A percentile compares a stretch with the other conserved stretches of the same genome.
Conservation (phyloP, 2,888 invertebrate genomes). For the Saturnia pavonia region DNA sequence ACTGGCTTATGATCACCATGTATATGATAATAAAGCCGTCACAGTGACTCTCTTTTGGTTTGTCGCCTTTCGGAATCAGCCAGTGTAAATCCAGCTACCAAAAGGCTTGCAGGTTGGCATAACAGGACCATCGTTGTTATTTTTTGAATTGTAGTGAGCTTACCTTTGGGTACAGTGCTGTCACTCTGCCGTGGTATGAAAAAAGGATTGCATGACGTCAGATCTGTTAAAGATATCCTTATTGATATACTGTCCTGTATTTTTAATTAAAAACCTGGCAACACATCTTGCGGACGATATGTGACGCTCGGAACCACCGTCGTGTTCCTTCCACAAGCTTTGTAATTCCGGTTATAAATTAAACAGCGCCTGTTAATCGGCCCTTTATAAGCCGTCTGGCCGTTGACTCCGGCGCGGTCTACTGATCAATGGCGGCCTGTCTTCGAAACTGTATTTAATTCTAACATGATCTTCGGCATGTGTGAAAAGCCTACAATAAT, state of each 20-base stretch:
- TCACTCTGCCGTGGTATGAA: too few species aligned
- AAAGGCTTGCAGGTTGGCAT: too few species aligned
- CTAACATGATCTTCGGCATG: slow-evolving; percentile 21
- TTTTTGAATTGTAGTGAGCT: too few species aligned
- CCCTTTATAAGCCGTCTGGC: slow-evolving; percentile 77
- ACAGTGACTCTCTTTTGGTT: too few species aligned
- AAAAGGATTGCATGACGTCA: too few species aligned
- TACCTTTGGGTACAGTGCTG: too few species aligned
- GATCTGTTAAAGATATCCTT: neutral
- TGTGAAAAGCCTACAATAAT: slow-evolving; percentile 10
- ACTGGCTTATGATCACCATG: too few species aligned
- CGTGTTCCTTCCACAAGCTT: slow-evolving; percentile 60
- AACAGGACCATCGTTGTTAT: too few species aligned
- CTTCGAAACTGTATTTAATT: slow-evolving; percentile 21
- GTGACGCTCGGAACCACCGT: neutral
- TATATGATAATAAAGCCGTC: too few species aligned
- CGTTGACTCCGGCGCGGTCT: slow-evolving; percentile 66
- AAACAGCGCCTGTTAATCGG: slow-evolving; percentile 75
- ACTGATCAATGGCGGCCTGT: slow-evolving; percentile 21
- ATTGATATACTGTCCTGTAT: neutral
- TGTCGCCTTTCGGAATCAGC: too few species aligned
- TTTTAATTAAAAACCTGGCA: neutral
- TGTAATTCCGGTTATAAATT: slow-evolving; percentile 79
- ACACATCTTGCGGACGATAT: neutral
- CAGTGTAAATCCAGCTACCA: too few species aligned